Conservation (phyloP, 2,113 vertebrate species). For the Podilymbus podiceps region DNA sequence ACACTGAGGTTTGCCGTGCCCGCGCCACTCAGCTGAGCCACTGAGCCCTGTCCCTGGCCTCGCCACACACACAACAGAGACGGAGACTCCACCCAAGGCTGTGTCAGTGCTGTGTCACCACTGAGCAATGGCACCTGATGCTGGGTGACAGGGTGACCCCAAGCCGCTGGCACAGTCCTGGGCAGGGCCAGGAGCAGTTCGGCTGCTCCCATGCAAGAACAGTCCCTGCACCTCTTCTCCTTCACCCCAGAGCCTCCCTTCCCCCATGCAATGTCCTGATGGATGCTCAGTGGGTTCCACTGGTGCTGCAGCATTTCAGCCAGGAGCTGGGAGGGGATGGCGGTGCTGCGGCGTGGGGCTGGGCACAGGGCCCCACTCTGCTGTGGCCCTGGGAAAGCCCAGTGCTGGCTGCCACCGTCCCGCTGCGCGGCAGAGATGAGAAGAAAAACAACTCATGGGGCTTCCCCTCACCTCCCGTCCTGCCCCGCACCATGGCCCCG, state of each 20-base stretch:
- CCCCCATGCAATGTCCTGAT: rapidly evolving
- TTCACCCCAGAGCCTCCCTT: not conserved
- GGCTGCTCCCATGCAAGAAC: not conserved
- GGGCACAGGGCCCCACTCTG: rapidly evolving
- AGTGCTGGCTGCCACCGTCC: not conserved
- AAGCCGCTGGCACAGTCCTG: rapidly evolving
- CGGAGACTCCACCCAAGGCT: not conserved
- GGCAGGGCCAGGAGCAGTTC: no score
- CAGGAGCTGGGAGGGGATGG: rapidly evolving
- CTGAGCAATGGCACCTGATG: rapidly evolving
- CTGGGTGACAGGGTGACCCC: no score
- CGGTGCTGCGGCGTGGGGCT: rapidly evolving
- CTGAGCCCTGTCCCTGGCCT: rapidly evolving
- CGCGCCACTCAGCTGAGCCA: not conserved
- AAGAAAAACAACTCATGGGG: not conserved
- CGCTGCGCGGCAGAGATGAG: not conserved
- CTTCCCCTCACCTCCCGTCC: not conserved
- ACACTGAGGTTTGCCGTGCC: not conserved
- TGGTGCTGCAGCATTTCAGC: rapidly evolving
- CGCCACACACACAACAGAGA: not conserved
- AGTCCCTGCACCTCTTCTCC: not conserved
- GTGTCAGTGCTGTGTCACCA: not conserved
- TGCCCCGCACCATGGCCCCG: not conserved
- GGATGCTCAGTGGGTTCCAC: not conserved
- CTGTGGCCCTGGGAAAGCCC: not conserved